Evolutionary conservation across 2,888 invertebrate species (phyloP).

Genomic region (Mimumesa dahlbomi): DNA sequence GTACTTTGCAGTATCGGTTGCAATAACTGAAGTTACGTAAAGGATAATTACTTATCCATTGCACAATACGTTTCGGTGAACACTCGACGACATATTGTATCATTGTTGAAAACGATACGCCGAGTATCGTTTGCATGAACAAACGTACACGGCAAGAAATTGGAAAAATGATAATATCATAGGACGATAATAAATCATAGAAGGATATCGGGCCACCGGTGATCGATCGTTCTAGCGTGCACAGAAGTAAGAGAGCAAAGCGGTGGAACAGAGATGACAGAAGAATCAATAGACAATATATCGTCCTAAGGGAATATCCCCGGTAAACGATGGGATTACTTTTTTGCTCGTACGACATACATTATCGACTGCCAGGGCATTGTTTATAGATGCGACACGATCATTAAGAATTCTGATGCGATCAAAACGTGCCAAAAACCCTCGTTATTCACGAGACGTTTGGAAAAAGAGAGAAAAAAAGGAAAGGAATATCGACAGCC

Average conservation of each 20-base stretch:
- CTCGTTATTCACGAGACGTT: too few relatives aligned
- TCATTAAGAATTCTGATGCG: neutral
- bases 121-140: conserved; percentile 9
- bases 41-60: conserved; percentile 11
- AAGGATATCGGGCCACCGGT: conserved; percentile 11
- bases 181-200: conserved; percentile 24
- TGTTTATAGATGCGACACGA: neutral
- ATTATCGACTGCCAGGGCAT: neutral
- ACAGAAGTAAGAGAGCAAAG: neutral
- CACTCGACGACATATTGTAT: neutral
- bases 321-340: conserved; percentile 8
- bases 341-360: neutral
- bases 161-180: conserved; percentile 24
- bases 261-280: conserved; percentile 22
- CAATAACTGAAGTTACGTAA: neutral
- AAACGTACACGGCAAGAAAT: neutral
- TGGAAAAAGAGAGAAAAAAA: too few relatives aligned
- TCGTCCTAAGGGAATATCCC: neutral
- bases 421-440: too few relatives aligned
- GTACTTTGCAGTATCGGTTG: too few relatives aligned
- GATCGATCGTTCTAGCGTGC: conserved; percentile 26
- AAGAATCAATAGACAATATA: conserved; percentile 36
- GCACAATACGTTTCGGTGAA: neutral
- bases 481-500: too few relatives aligned
- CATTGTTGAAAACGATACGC: too few relatives aligned